phyloP scores from a whole-genome alignment of 2,113 vertebrate genomes.

The Charina bottae region DNA sequence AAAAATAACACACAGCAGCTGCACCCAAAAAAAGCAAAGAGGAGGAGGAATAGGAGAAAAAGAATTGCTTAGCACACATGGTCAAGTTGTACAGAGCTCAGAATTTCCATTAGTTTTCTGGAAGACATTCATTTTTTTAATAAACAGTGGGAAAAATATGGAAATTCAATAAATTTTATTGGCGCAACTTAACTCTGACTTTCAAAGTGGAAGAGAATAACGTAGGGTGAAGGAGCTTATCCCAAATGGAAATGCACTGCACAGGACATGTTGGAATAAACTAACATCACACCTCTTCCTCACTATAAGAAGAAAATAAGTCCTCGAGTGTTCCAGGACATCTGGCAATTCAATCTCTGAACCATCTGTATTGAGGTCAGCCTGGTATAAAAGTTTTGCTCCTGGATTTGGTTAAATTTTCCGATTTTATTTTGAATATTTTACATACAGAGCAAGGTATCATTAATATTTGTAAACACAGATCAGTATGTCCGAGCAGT shows the following conservation, averaged over 20 bases:
- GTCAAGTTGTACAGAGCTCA: not conserved
- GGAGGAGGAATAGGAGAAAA: not conserved
- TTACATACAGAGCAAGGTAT: not conserved
- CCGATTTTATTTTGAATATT: not conserved
- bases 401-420: not conserved
- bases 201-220: not conserved
- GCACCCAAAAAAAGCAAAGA: not conserved
- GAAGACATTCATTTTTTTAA: not conserved
- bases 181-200: not conserved
- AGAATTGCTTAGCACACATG: constrained; percentile 6
- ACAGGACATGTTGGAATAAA: not conserved
- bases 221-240: not conserved
- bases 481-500: not conserved
- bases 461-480: not conserved
- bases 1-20: constrained; percentile 25
- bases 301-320: not conserved
- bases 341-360: not conserved
- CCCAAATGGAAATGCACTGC: not conserved
- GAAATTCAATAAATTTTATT: constrained; percentile 6
- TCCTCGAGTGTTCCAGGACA: not conserved
- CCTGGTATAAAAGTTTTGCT: not conserved
- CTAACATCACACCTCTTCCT: not conserved
- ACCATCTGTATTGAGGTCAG: not conserved
- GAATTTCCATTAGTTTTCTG: not conserved
- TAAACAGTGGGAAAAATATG: constrained; percentile 20